Evolutionary conservation across 2,113 vertebrate genomes (phyloP).

Genomic region (Sciurus niger): DNA sequence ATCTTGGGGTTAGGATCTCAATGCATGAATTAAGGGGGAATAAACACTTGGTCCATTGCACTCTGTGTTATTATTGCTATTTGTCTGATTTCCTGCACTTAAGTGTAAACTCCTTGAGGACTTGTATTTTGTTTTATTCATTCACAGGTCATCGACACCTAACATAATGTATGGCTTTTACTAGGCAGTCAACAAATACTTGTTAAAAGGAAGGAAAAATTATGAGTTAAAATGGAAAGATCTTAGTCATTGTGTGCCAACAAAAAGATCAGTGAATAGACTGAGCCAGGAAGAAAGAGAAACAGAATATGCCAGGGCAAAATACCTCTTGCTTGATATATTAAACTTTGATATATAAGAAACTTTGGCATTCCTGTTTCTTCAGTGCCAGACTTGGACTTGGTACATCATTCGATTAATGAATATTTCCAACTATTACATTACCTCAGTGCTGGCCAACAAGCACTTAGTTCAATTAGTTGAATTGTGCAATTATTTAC

Average conservation of each 20-base stretch:
- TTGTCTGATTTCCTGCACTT: not conserved
- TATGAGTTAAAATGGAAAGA: constrained; percentile 8
- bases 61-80: not conserved
- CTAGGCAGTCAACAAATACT: not conserved
- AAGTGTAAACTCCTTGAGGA: not conserved
- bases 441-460: constrained; percentile 40
- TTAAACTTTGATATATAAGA: constrained; percentile 54
- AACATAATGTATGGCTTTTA: not conserved
- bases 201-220: not conserved
- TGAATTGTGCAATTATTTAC: constrained; percentile 32
- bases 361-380: constrained; percentile 27
- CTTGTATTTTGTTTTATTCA: constrained; percentile 9
- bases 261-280: not conserved
- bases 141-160: not conserved
- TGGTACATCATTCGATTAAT: constrained; percentile 6
- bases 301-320: not conserved
- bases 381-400: not conserved
- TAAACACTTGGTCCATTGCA: not conserved
- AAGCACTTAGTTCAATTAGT: constrained; percentile 55
- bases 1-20: not conserved
- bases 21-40: not conserved
- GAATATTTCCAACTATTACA: constrained; percentile 34
- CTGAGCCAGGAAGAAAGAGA: not conserved
- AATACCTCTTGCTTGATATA: not conserved
- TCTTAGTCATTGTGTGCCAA: not conserved